Evolutionary conservation across 1,140 invertebrate species (phyloP).

Genomic region (Uloborus diversus): DNA sequence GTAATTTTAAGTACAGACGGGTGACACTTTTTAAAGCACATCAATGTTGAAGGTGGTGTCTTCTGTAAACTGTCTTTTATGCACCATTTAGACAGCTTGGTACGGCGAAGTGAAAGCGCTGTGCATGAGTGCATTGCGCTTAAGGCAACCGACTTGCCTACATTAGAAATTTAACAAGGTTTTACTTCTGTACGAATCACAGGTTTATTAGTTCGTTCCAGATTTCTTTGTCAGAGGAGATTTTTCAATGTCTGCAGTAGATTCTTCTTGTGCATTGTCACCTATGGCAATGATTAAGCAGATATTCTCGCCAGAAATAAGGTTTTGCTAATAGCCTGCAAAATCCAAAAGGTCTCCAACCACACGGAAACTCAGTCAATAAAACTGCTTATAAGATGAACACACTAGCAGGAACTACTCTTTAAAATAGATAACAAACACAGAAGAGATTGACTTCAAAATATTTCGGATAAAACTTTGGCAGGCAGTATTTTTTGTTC

Average conservation of each 20-base stretch:
- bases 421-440: background rate
- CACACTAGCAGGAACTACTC: background rate
- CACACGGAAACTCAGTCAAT: background rate
- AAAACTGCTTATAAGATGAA: background rate
- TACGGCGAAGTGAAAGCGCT: too few species aligned
- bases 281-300: background rate
- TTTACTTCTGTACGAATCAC: background rate
- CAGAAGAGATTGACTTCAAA: background rate
- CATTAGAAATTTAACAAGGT: background rate
- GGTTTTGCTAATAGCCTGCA: background rate
- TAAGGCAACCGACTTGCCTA: background rate
- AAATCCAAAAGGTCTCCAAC: background rate
- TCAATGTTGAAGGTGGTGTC: background rate
- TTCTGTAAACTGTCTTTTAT: background rate
- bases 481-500: background rate
- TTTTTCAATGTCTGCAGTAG: background rate
- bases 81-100: too few species aligned
- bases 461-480: background rate
- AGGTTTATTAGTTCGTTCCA: background rate
- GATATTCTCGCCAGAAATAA: background rate
- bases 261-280: background rate
- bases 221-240: background rate
- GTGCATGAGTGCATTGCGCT: too few species aligned
- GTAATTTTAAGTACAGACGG: too few species aligned
- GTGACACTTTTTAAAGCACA: background rate